Base-by-base conservation (phyloP, 2,888 invertebrate species). In the Argyra leucocephala region DNA sequence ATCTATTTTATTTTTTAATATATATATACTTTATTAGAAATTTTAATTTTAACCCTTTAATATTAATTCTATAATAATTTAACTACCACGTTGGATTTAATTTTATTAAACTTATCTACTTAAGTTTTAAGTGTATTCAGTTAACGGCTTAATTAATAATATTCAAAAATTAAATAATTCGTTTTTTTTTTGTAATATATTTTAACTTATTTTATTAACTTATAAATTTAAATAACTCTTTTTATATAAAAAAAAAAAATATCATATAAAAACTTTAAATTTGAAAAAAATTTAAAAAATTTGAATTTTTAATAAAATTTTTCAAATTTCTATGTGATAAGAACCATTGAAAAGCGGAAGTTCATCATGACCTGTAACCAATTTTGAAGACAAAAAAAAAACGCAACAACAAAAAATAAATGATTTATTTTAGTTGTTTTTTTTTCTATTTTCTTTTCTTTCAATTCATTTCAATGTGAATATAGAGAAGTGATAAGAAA, bases 361-460 rank as follows among this genome's bases (percentile, higher is more conserved):
- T 48, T 48, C 48, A 48, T 48, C 48, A 48, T 48, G 48, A 48
- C 48, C 48, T 48, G 48, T 48, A 48, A 48, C 48, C 48, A 48
- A 48, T 18, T 48, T 48, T 31, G 31, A 5, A 7, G n/a, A 7
- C 48, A 48, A 48, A 48, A 48, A 48, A 48, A 10, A 37, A 37
- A 37, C 5, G 12, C 10, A 37, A 37, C 3, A 31, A 31, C 3
- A 48, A 48, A 48, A 48, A 48, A 48, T 2, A 31, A 31, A 31
- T 7, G 18, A 48, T 15, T 18, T 18, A 5, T 1, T 2, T 48
- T 48, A 48, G 12, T 48, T 48, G n/a, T 48, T 15, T 48, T 48
- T 48, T 48, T 48, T 31, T 31, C 6, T 31, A 31, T 26, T 26
- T 26, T 26, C 7, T 31, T 31, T 31, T 31, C 7, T 31, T 31